A percentile compares a stretch with the other conserved stretches of the same genome.
Conservation (phyloP, 2,113 vertebrate species). For the Tiliqua scincoides region DNA sequence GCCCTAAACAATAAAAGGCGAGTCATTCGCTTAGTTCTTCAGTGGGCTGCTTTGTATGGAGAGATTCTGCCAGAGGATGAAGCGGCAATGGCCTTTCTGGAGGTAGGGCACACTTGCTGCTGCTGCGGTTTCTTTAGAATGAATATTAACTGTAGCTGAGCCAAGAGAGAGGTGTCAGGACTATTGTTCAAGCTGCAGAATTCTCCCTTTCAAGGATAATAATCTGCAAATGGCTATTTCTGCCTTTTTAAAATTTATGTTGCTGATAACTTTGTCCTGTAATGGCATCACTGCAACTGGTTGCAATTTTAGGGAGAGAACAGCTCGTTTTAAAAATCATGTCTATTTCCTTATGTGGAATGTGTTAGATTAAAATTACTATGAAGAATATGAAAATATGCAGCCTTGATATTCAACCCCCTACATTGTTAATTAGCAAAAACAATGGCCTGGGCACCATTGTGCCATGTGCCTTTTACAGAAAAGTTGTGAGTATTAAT, state of each 20-base stretch:
- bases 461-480: not conserved
- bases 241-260: not conserved
- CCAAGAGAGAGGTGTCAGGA: not conserved
- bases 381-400: not conserved
- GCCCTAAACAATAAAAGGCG: conserved; percentile 94
- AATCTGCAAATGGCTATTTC: conserved; percentile 4
- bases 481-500: not conserved
- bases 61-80: conserved; percentile 92
- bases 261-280: not conserved
- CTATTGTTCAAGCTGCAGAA: conserved; percentile 10
- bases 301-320: not conserved
- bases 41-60: conserved; percentile 87
- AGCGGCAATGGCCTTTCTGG: conserved; percentile 85
- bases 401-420: not conserved
- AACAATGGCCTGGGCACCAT: not conserved
- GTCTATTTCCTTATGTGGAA: not conserved
- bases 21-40: conserved; percentile 90
- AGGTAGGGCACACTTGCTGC: conserved; percentile 75
- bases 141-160: not conserved
- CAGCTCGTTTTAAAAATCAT: not conserved
- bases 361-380: not conserved
- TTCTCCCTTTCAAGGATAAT: conserved; percentile 12
- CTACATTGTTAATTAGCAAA: not conserved
- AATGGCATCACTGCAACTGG: not conserved
- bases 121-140: not conserved